Percentiles rank a stretch among this genome's conserved stretches.
Conservation (phyloP, 2,797 vertebrate species). For the Tenualosa thibaudeaui region DNA sequence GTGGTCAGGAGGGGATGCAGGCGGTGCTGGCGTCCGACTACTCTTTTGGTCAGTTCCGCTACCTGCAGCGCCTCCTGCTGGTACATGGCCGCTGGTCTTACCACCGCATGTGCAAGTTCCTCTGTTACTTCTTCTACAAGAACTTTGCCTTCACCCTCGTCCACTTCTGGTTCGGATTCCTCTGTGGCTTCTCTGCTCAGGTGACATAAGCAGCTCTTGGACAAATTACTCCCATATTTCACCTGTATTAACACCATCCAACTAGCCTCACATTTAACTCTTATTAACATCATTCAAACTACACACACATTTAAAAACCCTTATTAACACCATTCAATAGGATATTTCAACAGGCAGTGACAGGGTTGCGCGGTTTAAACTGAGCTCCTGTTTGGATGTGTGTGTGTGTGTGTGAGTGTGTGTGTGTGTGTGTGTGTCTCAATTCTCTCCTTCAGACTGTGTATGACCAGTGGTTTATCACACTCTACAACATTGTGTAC, state of each 20-base stretch:
- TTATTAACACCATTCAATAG: too few species aligned
- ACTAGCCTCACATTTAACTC: too few species aligned
- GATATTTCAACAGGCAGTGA: too few species aligned
- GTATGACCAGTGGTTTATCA: conserved; percentile 88
- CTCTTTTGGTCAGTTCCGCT: conserved; percentile 80
- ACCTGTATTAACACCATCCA: too few species aligned
- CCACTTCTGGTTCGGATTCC: conserved; percentile 86
- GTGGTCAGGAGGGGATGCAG: conserved; percentile 82
- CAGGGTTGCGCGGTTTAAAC: too few species aligned
- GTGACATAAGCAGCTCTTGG: conserved; percentile 53
- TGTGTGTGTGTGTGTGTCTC: not conserved
- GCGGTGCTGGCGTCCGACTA: conserved; percentile 81
- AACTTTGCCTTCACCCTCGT: conserved; percentile 84
- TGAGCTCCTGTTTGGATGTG: too few species aligned
- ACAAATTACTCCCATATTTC: too few species aligned
- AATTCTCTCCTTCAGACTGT: conserved; percentile 72
- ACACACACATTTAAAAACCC: too few species aligned
- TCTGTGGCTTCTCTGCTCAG: conserved; percentile 85
- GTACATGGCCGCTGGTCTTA: conserved; percentile 83
- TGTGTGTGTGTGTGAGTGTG: not conserved
- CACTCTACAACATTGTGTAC: conserved; percentile 85
- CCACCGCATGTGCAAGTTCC: conserved; percentile 82
- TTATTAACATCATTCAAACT: too few species aligned
- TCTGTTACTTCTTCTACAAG: conserved; percentile 87
- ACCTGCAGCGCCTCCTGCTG: conserved; percentile 79